These are phyloP conservation scores for Cephus pulcher DNA, from an alignment of 2,888 invertebrate species.

Conservation along the genomic window DNA sequence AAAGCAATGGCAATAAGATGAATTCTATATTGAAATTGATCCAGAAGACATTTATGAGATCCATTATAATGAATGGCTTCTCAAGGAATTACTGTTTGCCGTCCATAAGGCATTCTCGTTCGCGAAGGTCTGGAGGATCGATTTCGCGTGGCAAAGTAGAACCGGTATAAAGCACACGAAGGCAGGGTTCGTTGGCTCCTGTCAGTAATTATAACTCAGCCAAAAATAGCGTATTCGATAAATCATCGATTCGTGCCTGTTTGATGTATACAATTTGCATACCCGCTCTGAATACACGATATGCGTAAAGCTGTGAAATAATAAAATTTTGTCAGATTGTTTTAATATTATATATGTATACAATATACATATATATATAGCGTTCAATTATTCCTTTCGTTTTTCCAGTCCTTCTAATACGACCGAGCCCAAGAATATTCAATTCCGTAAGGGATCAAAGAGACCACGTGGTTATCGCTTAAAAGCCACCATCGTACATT, in stretches of 20 bases:
- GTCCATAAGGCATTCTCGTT: neutral
- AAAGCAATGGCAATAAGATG: neutral
- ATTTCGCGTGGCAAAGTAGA: neutral
- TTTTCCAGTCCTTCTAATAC: neutral
- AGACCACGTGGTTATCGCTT: neutral
- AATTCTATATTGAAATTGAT: neutral
- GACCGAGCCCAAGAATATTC: neutral
- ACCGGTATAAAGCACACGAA: neutral
- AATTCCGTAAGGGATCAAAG: conserved; percentile 5
- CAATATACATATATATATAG: neutral
- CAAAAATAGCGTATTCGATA: neutral
- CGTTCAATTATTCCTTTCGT: neutral
- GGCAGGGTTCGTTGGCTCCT: neutral
- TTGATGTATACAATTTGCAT: neutral
- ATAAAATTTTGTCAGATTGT: neutral
- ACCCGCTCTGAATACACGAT: neutral
- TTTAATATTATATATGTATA: neutral
- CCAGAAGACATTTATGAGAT: neutral
- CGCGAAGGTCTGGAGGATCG: neutral
- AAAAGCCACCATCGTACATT: conserved; percentile 3
- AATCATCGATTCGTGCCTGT: neutral
- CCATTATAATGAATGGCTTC: neutral
- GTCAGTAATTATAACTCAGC: neutral
- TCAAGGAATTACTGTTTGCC: neutral
- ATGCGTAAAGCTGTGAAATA: neutral